A percentile compares a stretch with the other conserved stretches of the same genome.
phyloP scores from a whole-genome alignment of 2,797 vertebrate genomes.

The Epinephelus coioides region DNA sequence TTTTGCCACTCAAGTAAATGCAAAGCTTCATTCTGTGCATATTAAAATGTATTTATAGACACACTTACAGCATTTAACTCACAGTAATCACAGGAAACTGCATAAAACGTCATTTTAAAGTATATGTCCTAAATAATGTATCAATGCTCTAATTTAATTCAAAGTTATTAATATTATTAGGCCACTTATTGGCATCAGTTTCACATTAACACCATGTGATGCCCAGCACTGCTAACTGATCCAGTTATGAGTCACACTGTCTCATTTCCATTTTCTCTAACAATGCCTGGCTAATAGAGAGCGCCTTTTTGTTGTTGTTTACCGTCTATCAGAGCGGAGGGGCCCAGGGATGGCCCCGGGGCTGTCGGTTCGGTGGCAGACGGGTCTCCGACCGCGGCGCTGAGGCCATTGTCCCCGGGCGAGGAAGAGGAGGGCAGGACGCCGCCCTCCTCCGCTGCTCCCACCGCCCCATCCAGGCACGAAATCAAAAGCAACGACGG shows the following conservation, averaged over 20 bases:
- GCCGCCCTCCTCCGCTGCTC: constrained; percentile 74
- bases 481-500: constrained; percentile 74
- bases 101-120: neutral
- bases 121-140: neutral
- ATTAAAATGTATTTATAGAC: neutral
- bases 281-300: constrained; percentile 8
- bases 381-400: constrained; percentile 35
- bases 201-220: neutral
- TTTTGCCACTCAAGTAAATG: neutral
- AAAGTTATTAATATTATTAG: too few relatives aligned
- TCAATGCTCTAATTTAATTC: too few relatives aligned
- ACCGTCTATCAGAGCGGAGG: constrained; percentile 70
- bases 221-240: neutral
- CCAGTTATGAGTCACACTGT: constrained; percentile 19
- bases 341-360: constrained; percentile 16
- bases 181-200: neutral
- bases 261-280: constrained; percentile 43
- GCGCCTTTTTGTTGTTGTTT: constrained; percentile 20
- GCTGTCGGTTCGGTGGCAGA: constrained; percentile 28
- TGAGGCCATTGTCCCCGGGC: constrained; percentile 75
- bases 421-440: constrained; percentile 66
- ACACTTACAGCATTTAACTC: neutral
- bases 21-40: neutral
- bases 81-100: neutral
- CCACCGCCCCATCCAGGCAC: constrained; percentile 74